Base-by-base conservation (phyloP, 2,888 invertebrate species). In the Malthinus flaveolus region DNA sequence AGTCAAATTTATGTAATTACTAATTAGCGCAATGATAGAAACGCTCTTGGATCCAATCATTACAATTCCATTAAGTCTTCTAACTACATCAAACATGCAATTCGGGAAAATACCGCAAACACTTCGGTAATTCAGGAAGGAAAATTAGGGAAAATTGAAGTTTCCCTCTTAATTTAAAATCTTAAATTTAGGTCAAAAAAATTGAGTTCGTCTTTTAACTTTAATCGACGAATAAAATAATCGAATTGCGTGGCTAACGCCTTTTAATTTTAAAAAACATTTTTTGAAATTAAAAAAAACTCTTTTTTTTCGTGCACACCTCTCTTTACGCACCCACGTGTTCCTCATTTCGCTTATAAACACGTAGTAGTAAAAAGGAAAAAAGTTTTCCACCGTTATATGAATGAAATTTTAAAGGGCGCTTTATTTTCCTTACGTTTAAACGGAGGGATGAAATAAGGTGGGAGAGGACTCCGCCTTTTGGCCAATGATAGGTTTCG, bases 391-490 rank as follows among this genome's bases (percentile, higher is more conserved):
- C 39, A 42, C 13, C 39, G 9, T n/a, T 42, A 42, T 42, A 42
- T 68, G 68, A 68, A 68, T 68, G 68, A 68, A 68, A 63, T 59
- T 65, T 63, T 67, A 60, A 64, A 58, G 59, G 58, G 58, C 48
- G 46, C 42, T 39, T 53, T 47, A 59, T 49, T 59, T 58, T 67
- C 62, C 60, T 67, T 68, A 60, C 63, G 62, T 56, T 59, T 23
- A 23, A 63, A 54, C 66, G 66, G 62, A 69, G 70, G 72, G 71
- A 68, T 69, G 60, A 63, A 66, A 60, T 66, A 62, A 63, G 72
- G 69, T 66, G 75, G 74, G 76, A 73, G 66, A 62, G 66, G 63
- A 70, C 76, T 72, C 76, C 78, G 78, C 79, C 79, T 73, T 70
- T 68, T 65, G 67, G 69, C 79, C 79, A 79, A 79, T 79, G 70